These are phyloP conservation scores for Manis javanica DNA, from an alignment of 2,797 vertebrate species.

Conservation along the genomic window DNA sequence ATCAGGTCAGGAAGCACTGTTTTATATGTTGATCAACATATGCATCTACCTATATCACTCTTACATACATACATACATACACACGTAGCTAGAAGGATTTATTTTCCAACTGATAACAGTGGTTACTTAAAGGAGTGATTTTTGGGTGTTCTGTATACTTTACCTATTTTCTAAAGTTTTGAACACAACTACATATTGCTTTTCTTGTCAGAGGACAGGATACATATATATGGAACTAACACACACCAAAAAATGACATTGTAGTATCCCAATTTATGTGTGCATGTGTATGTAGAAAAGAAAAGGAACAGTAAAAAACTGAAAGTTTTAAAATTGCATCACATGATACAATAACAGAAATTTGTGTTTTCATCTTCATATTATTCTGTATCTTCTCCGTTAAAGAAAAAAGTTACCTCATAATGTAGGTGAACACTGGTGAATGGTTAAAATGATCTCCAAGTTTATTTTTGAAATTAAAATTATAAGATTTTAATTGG, in stretches of 20 bases:
- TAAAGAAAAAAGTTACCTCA: background rate
- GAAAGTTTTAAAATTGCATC: background rate
- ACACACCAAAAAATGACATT: background rate
- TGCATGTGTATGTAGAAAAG: background rate
- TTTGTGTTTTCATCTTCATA: background rate
- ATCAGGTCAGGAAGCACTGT: background rate
- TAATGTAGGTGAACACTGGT: background rate
- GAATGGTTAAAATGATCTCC: constrained; percentile 46
- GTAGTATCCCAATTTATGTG: background rate
- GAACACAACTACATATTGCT: background rate
- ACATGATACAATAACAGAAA: background rate
- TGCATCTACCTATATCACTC: background rate
- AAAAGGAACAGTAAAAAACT: background rate
- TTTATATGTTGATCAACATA: constrained; percentile 2
- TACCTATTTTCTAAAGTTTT: background rate
- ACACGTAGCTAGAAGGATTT: background rate
- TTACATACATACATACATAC: background rate
- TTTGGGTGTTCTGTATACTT: background rate
- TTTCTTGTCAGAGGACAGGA: background rate
- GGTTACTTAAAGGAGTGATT: background rate
- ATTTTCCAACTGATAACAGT: background rate
- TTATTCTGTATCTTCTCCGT: background rate
- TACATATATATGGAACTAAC: background rate
- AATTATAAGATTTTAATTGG: background rate
- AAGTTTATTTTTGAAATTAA: constrained; percentile 35